Conservation (phyloP, 2,797 vertebrate species). For the Trachops cirrhosus region DNA sequence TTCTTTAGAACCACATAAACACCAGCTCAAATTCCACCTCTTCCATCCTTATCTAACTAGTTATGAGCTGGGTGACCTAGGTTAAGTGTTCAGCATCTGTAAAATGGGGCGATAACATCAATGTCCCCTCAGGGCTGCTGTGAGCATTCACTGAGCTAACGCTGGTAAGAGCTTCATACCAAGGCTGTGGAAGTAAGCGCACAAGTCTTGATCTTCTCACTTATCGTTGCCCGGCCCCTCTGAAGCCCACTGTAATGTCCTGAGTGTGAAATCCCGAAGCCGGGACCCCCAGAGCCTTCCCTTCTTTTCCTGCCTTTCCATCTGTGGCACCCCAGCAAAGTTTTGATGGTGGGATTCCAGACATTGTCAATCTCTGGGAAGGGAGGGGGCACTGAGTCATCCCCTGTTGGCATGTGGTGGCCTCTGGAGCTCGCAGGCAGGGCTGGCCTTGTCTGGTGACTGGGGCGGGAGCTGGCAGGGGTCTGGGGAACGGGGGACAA, state of each 20-base stretch:
- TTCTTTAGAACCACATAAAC: background rate
- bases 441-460: constrained; percentile 12
- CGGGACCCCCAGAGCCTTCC: background rate
- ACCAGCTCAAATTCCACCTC: background rate
- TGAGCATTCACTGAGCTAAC: background rate
- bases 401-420: background rate
- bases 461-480: constrained; percentile 4
- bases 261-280: background rate
- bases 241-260: background rate
- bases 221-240: background rate
- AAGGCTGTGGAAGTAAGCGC: background rate
- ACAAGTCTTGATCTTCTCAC: accelerated
- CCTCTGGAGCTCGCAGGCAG: background rate
- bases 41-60: background rate
- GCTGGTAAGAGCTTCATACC: background rate
- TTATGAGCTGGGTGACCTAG: background rate
- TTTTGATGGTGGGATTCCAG: background rate
- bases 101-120: background rate
- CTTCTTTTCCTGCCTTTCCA: background rate
- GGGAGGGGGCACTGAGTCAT: background rate
- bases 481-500: constrained; percentile 34
- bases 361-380: background rate
- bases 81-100: no score
- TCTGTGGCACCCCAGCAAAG: background rate
- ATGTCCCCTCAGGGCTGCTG: accelerated